phyloP scores from a whole-genome alignment of 2,888 invertebrate genomes.

The Sepioteuthis lessoniana region DNA sequence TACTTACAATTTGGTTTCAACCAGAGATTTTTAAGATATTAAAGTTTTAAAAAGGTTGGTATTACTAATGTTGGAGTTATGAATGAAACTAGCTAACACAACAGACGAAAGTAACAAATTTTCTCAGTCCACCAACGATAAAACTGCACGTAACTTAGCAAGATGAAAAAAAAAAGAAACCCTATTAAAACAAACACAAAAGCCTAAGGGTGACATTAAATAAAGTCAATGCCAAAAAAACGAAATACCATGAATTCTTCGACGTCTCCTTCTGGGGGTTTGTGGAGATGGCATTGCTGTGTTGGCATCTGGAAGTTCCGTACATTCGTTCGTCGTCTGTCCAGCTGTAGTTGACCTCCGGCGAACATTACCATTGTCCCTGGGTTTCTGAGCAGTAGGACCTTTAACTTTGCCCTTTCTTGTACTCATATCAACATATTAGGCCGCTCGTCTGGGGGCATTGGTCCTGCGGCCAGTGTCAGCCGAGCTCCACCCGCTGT shows the following conservation, averaged over 20 bases:
- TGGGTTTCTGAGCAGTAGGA: not conserved
- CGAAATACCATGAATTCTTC: not conserved
- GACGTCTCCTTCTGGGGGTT: not conserved
- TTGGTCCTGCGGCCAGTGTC: constrained; percentile 21
- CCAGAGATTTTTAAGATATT: too few relatives aligned
- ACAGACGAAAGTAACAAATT: too few relatives aligned
- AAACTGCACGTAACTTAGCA: too few relatives aligned
- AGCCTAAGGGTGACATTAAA: not conserved
- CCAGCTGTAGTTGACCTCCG: constrained; percentile 57
- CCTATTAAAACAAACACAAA: too few relatives aligned
- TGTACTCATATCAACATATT: constrained; percentile 13
- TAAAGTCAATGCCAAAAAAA: not conserved
- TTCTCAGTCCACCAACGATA: too few relatives aligned
- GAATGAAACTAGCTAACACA: too few relatives aligned
- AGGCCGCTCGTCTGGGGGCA: not conserved
- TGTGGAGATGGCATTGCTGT: not conserved
- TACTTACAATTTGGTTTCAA: too few relatives aligned
- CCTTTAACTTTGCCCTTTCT: not conserved
- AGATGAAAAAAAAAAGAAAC: too few relatives aligned
- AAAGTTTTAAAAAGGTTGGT: too few relatives aligned
- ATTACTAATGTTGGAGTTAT: too few relatives aligned
- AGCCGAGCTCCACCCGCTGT: not conserved
- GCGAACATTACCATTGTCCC: constrained; percentile 51
- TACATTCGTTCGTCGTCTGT: constrained; percentile 49
- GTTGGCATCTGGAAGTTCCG: not conserved